Base-by-base conservation (phyloP, 2,113 vertebrate species). In the Cyphomyrus discorhynchus region DNA sequence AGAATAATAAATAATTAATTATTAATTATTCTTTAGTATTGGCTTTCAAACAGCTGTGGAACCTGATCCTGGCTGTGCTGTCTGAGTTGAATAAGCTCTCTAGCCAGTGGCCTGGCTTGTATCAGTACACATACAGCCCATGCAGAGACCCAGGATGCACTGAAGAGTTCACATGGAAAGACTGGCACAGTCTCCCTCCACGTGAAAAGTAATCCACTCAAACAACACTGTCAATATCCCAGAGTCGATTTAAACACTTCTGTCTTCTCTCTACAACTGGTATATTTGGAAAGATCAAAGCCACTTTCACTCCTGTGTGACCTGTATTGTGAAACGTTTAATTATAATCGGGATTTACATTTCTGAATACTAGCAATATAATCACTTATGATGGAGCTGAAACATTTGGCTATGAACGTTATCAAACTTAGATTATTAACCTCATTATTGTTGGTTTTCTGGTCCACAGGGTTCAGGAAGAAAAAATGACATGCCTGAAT, bases 21-120 rank as follows among this genome's bases (percentile, higher is more conserved):
- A 62, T 62, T 0, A 9, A 27, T 62, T 27, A 70, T 70, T 70
- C 31, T 0, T 52, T 92, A 46, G 89, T 66, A 58, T 17, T 83
- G 94, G 95, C 92, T 77, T 94, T 95, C 88, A 92, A 85, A 45
- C 88, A 88, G 45, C 42, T 89, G 5, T 96, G 96, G 95, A 93
- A 94, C 58, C 93, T 96, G 53, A 91, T 95, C 3, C 88, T 94
- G 90, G 86, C 92, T 0, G 88, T 94, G 3, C 92, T 96, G 90
- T 90, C 9, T 52, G 92, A 93, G 45, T 0, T 93, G 87, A 88
- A 90, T 89, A 90, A 91, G 90, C 94, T 96, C 0, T 49, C 93
- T 0, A 91, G 93, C 84, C 94, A 94, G 91, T 95, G 95, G 95
- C 95, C 92, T 0, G 95, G 95, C 27, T 92, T 96, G 88, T 94